Evolutionary conservation across 1,140 invertebrate species (phyloP).

Genomic region (Odontomachus brunneus): DNA sequence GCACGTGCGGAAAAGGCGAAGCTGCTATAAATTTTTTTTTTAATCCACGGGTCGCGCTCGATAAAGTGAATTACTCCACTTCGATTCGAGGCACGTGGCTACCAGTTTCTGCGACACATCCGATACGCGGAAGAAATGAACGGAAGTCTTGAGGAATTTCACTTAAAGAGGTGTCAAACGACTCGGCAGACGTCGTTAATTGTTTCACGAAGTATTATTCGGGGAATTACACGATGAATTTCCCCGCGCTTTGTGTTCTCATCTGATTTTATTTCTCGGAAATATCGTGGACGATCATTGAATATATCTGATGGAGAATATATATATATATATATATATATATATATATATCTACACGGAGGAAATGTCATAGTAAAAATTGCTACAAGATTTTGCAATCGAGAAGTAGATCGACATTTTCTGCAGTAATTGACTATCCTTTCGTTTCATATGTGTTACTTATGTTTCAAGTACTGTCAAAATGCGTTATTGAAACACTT

Average conservation of each 20-base stretch:
- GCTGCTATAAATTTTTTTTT: conserved; percentile 22
- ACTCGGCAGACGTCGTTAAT: no score
- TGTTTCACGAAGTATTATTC: not conserved
- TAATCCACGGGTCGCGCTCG: not conserved
- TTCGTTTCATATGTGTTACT: no score
- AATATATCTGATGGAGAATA: not conserved
- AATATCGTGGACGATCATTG: not conserved
- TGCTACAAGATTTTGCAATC: no score
- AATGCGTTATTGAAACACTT: no score
- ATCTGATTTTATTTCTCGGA: conserved; percentile 9
- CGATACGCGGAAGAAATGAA: no score
- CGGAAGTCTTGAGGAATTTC: no score
- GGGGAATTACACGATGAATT: not conserved
- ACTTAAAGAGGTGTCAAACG: no score
- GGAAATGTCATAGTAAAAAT: no score
- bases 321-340: not conserved
- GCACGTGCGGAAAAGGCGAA: not conserved
- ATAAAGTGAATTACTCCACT: not conserved
- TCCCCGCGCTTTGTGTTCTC: not conserved
- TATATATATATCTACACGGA: no score
- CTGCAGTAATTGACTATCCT: no score
- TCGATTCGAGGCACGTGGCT: not conserved
- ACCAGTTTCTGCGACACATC: not conserved
- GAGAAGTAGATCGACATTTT: no score
- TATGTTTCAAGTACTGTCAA: no score